These are phyloP conservation scores for Propithecus perrieri DNA, from an alignment of 2,797 vertebrate genomes.

Conservation along the genomic window DNA sequence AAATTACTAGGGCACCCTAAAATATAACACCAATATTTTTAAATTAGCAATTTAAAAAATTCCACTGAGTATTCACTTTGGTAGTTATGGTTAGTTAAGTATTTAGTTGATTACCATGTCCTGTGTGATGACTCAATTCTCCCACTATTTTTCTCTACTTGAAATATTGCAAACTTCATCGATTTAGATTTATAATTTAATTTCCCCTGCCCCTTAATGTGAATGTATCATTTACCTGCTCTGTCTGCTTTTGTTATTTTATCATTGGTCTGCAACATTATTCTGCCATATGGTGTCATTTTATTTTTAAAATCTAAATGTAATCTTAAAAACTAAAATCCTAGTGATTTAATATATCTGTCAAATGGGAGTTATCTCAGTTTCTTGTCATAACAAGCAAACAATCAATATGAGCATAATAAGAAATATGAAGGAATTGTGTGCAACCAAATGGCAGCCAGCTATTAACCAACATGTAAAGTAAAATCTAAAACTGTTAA, in stretches of 20 bases:
- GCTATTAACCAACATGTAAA: neutral
- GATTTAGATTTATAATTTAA: neutral
- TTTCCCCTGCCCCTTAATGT: neutral
- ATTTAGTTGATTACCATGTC: neutral
- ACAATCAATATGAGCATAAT: neutral
- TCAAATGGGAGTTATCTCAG: neutral
- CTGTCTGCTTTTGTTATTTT: neutral
- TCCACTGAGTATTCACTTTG: neutral
- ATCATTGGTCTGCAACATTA: neutral
- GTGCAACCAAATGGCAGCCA: neutral
- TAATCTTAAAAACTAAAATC: neutral
- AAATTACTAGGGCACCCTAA: neutral
- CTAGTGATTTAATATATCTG: neutral
- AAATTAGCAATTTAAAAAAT: neutral
- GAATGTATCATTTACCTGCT: neutral
- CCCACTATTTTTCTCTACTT: neutral
- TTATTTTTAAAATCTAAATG: neutral
- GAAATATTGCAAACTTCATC: neutral
- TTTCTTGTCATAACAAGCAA: neutral
- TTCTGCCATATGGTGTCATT: neutral
- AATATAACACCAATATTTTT: neutral
- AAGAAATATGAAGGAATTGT: neutral
- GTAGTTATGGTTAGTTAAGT: neutral
- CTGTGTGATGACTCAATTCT: neutral
- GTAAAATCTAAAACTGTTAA: neutral